Conservation (phyloP, 1,140 invertebrate species). For the Zaprionus tsacasi region DNA sequence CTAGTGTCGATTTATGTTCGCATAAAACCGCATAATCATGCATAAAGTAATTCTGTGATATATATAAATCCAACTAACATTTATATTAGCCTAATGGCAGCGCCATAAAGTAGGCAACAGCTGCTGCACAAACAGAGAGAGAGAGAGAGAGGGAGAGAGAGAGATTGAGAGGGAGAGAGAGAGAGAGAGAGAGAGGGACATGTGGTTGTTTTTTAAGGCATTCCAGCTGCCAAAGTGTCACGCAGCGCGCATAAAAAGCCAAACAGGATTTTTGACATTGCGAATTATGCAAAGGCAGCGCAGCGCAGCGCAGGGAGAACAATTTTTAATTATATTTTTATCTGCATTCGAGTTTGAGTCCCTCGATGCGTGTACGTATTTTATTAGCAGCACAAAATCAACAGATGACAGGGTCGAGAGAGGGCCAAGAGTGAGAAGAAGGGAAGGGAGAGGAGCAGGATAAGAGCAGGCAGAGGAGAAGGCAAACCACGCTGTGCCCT, state of each 20-base stretch:
- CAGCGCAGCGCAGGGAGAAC: slow-evolving; percentile 34
- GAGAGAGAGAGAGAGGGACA: too few relatives aligned
- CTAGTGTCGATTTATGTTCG: background rate
- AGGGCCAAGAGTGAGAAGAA: too few relatives aligned
- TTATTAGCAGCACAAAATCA: slow-evolving; percentile 65
- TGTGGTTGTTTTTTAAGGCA: slow-evolving; percentile 46
- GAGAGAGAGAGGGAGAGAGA: too few relatives aligned
- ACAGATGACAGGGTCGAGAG: slow-evolving; percentile 22
- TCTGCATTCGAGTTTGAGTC: slow-evolving; percentile 57
- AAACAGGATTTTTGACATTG: slow-evolving; percentile 60
- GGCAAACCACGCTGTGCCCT: background rate
- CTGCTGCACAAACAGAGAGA: too few relatives aligned
- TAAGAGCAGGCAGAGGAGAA: too few relatives aligned
- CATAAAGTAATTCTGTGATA: background rate
- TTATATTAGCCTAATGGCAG: slow-evolving; percentile 28
- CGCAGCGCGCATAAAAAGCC: slow-evolving; percentile 73
- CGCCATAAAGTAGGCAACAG: slow-evolving; percentile 47
- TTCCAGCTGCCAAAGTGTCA: slow-evolving; percentile 61
- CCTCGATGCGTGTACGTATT: slow-evolving; percentile 45
- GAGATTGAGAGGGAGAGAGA: too few relatives aligned
- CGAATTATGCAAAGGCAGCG: slow-evolving; percentile 54
- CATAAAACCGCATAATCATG: background rate
- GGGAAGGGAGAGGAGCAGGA: too few relatives aligned
- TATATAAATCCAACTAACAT: slow-evolving; percentile 22
- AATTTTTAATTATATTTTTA: slow-evolving; percentile 80